Percentiles rank a stretch among this genome's conserved stretches.
Conservation (phyloP, 2,888 invertebrate genomes). For the Ophioninae sp. region DNA sequence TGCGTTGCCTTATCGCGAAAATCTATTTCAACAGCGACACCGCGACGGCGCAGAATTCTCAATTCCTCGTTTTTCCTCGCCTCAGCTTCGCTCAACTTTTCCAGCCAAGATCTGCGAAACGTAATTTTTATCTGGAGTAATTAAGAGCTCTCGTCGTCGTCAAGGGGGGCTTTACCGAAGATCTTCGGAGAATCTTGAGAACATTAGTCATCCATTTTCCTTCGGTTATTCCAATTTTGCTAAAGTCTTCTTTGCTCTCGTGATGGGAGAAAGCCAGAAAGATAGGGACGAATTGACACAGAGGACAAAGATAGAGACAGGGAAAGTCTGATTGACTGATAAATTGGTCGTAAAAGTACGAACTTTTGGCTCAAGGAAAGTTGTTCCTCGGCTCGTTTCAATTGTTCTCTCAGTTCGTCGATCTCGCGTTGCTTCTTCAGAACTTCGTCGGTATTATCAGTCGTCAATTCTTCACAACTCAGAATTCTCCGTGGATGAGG, state of each 20-base stretch:
- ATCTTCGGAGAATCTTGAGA: neutral
- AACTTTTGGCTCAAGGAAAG: conserved; percentile 83
- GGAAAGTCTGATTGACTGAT: neutral
- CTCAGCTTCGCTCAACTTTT: conserved; percentile 81
- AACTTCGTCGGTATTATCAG: conserved; percentile 70
- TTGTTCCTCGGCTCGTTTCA: conserved; percentile 84
- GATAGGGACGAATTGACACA: neutral
- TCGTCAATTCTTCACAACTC: conserved; percentile 63
- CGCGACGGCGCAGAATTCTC: conserved; percentile 83
- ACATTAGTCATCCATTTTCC: neutral
- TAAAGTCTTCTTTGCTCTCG: neutral
- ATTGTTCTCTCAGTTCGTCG: conserved; percentile 83
- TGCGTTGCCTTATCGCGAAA: conserved; percentile 78
- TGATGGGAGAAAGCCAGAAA: neutral
- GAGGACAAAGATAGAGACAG: neutral
- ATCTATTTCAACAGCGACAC: conserved; percentile 83
- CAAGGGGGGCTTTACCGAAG: neutral
- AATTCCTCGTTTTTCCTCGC: conserved; percentile 82
- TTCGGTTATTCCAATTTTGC: neutral
- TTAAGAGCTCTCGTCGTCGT: neutral
- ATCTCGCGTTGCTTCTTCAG: conserved; percentile 82
- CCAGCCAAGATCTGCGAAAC: conserved; percentile 81
- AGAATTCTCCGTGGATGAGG: conserved; percentile 71
- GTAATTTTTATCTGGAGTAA: conserved; percentile 10
- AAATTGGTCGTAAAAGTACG: conserved; percentile 50